These are phyloP conservation scores for Eurosta solidaginis DNA, from an alignment of 1,140 invertebrate species.

Conservation along the genomic window DNA sequence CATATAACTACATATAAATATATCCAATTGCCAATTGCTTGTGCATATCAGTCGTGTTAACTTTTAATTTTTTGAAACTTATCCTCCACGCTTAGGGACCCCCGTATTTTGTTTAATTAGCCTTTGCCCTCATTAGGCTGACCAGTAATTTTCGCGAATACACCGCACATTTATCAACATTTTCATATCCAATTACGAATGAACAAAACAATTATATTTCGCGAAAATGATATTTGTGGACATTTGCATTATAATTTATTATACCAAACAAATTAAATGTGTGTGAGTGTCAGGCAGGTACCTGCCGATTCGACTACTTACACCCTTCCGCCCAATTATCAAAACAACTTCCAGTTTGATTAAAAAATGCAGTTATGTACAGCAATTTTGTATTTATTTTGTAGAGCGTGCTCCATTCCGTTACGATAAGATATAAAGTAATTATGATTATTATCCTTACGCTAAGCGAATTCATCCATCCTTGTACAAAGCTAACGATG, in stretches of 20 bases:
- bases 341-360: not conserved
- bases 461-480: not conserved
- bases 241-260: not conserved
- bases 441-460: conserved; percentile 25
- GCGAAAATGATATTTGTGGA: not conserved
- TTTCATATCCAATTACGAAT: not conserved
- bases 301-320: not conserved
- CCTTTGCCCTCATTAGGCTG: not conserved
- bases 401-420: not conserved
- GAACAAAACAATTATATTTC: not conserved
- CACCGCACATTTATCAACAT: not conserved
- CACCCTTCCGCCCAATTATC: conserved; percentile 22
- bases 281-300: not conserved
- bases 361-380: not conserved
- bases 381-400: too few relatives aligned
- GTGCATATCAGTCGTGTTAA: too few relatives aligned
- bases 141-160: not conserved
- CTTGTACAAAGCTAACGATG: not conserved
- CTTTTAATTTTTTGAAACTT: too few relatives aligned
- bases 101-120: not conserved
- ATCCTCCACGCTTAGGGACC: too few relatives aligned
- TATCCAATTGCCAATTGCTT: too few relatives aligned
- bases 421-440: conserved; percentile 12
- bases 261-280: not conserved
- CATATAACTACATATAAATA: too few relatives aligned